These are phyloP conservation scores for Ladona fulva DNA, from an alignment of 1,140 invertebrate genomes.

Conservation along the genomic window DNA sequence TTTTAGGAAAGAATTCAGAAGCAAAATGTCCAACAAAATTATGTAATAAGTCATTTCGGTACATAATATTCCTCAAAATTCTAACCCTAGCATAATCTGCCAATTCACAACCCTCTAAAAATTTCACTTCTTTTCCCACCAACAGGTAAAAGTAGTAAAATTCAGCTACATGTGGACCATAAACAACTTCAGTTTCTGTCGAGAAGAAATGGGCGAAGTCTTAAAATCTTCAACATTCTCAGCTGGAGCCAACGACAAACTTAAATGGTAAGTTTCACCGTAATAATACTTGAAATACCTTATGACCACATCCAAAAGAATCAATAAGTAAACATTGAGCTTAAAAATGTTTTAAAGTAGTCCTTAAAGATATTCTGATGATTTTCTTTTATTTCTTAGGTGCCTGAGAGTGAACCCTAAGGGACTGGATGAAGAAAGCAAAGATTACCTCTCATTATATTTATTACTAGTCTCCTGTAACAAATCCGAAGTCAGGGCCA, in stretches of 20 bases:
- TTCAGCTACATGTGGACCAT: slow-evolving; percentile 99
- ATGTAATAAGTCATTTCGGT: no score
- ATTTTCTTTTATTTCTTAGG: slow-evolving; percentile 43
- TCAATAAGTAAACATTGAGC: not conserved
- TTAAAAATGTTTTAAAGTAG: slow-evolving; percentile 3
- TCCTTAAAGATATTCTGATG: not conserved
- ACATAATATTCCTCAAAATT: no score
- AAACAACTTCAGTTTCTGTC: slow-evolving; percentile 99
- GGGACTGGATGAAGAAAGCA: slow-evolving; percentile 98
- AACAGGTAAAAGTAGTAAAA: slow-evolving; percentile 98
- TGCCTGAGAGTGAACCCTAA: slow-evolving; percentile 98
- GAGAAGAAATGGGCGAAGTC: slow-evolving; percentile 99
- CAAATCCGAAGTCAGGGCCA: slow-evolving; percentile 98
- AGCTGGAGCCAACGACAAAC: slow-evolving; percentile 96
- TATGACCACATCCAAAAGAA: not conserved
- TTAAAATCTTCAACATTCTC: slow-evolving; percentile 99
- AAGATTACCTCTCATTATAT: slow-evolving; percentile 98
- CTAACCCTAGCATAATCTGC: no score
- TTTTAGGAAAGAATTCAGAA: no score
- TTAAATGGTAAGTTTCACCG: slow-evolving; percentile 77
- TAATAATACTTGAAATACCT: no score
- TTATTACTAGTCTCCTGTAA: slow-evolving; percentile 97
- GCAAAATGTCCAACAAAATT: no score
- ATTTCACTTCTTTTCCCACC: slow-evolving; percentile 29
- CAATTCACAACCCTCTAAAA: no score